These are phyloP conservation scores for Dimorphilus gyrociliatus DNA, from an alignment of 2,888 invertebrate species.

Conservation along the genomic window DNA sequence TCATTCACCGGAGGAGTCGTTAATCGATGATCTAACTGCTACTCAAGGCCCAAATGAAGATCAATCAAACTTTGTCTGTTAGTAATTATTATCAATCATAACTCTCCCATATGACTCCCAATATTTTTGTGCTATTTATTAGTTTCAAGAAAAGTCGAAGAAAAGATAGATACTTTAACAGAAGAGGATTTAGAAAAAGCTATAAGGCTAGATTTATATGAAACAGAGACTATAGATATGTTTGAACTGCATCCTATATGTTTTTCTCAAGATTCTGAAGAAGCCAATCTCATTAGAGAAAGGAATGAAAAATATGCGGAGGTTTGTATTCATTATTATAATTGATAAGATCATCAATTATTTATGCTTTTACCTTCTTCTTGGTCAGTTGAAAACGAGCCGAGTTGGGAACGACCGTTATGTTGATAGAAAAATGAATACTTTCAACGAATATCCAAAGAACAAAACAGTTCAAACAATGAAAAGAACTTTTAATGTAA, in stretches of 20 bases:
- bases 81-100: no score
- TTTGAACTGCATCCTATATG: slow-evolving; percentile 29
- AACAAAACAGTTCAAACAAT: slow-evolving; percentile 29
- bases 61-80: no score
- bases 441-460: slow-evolving; percentile 35
- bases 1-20: slow-evolving; percentile 15
- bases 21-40: slow-evolving; percentile 20
- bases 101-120: no score
- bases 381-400: slow-evolving; percentile 9
- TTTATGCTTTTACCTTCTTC: slow-evolving; percentile 2
- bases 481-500: slow-evolving; percentile 9
- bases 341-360: background rate
- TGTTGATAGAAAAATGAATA: slow-evolving; percentile 34
- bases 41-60: no score
- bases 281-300: slow-evolving; percentile 18
- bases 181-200: slow-evolving; percentile 26
- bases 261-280: slow-evolving; percentile 25
- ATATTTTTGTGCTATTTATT: background rate
- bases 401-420: slow-evolving; percentile 33
- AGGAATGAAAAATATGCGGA: slow-evolving; percentile 24
- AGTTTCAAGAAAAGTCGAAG: slow-evolving; percentile 13
- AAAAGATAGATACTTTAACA: slow-evolving; percentile 22
- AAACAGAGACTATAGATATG: slow-evolving; percentile 34
- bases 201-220: slow-evolving; percentile 24
- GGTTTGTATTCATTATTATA: slow-evolving; percentile 14